phyloP scores from a whole-genome alignment of 2,888 invertebrate species.

The Ethmia dodecea region DNA sequence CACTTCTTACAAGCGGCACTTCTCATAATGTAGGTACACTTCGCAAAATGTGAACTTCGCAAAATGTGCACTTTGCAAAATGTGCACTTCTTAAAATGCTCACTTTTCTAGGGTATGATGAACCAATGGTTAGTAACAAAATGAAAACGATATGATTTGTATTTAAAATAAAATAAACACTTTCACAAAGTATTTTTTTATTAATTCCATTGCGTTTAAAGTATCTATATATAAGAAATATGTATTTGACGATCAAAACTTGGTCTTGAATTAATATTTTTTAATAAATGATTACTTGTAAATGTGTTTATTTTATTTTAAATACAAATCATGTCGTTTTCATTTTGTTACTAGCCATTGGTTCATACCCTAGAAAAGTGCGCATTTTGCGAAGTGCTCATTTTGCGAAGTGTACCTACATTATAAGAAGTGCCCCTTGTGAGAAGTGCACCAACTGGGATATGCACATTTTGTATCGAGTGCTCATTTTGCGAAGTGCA shows the following conservation, averaged over 20 bases:
- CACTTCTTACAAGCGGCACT: neutral
- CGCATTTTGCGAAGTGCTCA: neutral
- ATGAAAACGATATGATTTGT: no score
- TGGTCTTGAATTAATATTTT: no score
- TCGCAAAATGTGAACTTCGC: neutral
- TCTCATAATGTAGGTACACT: neutral
- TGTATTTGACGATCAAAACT: no score
- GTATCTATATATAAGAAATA: no score
- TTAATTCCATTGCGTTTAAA: no score
- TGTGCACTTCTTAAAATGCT: neutral
- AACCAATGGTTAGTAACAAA: no score
- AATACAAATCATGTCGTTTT: neutral
- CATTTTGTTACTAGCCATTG: neutral
- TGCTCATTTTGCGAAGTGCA: neutral
- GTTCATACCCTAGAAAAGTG: neutral
- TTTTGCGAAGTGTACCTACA: neutral
- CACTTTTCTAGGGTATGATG: no score
- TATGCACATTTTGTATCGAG: neutral
- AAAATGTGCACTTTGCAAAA: neutral
- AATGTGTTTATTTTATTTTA: no score
- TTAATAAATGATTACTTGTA: no score
- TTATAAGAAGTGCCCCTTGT: neutral
- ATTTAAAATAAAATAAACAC: no score
- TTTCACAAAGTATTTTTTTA: no score
- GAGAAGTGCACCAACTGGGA: neutral